phyloP scores from a whole-genome alignment of 2,888 invertebrate species.

The Paralinhomoeus sp. region DNA sequence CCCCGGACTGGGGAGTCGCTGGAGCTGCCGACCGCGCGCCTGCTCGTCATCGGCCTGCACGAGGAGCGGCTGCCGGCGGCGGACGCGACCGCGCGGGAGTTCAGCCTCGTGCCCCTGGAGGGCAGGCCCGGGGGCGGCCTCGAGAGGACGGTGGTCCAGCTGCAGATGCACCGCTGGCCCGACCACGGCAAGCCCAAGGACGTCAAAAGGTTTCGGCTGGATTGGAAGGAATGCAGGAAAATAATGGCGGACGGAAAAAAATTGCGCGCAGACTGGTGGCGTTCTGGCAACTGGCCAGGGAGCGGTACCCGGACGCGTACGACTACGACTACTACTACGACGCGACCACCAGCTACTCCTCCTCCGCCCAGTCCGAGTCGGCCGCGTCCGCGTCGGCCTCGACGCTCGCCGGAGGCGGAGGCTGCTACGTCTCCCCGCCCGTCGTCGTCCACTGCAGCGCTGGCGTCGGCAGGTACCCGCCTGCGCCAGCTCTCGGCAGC shows the following conservation, averaged over 20 bases:
- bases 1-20: conserved; percentile 1
- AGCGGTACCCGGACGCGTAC: neutral
- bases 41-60: conserved; percentile 3
- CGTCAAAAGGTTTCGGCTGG: neutral
- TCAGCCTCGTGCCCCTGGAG: neutral
- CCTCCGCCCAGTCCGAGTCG: too few relatives aligned
- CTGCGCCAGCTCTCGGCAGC: too few relatives aligned
- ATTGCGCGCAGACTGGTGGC: neutral
- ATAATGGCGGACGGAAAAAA: too few relatives aligned
- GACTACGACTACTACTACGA: too few relatives aligned
- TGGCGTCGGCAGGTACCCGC: conserved; percentile 7
- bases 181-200: conserved; percentile 7
- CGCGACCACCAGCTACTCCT: too few relatives aligned
- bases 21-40: neutral
- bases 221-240: too few relatives aligned
- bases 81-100: neutral
- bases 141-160: neutral
- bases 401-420: too few relatives aligned
- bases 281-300: conserved; percentile 1
- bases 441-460: conserved; percentile 7
- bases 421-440: conserved; percentile 1
- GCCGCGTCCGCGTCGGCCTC: too few relatives aligned
- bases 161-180: conserved; percentile 7
- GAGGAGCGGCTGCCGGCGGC: neutral
- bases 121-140: neutral